Conservation (phyloP, 2,113 vertebrate species). For the Lamprotornis superbus region DNA sequence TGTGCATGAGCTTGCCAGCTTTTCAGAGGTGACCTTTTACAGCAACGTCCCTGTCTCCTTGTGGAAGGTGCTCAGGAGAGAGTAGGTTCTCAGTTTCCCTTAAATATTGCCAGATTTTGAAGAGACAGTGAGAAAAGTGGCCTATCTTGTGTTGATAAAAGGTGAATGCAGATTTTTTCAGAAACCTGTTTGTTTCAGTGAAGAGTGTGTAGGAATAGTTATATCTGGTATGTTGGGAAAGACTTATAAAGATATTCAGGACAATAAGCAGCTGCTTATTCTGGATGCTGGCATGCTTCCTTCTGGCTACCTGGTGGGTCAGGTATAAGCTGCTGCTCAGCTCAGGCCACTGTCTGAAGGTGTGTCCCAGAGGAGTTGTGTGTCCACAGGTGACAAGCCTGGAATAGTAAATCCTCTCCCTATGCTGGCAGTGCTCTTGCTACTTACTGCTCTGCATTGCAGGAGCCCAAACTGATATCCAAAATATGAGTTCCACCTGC, state of each 20-base stretch:
- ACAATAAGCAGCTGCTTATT: neutral
- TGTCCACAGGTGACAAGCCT: neutral
- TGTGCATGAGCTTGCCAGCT: neutral
- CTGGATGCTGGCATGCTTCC: neutral
- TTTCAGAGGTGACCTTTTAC: neutral
- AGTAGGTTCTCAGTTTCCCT: neutral
- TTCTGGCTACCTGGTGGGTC: neutral
- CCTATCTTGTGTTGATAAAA: neutral
- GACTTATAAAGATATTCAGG: neutral
- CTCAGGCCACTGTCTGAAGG: neutral
- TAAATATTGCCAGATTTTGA: neutral
- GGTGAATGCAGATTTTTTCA: neutral
- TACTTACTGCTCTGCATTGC: neutral
- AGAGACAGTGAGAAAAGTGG: neutral
- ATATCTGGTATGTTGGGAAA: neutral
- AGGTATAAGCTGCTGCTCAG: neutral
- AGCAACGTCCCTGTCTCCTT: rapidly evolving
- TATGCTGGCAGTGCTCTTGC: neutral
- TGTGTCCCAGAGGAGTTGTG: neutral
- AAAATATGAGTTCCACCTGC: neutral
- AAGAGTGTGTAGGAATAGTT: neutral
- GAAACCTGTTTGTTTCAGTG: neutral
- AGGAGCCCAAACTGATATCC: neutral
- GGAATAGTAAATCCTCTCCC: neutral
- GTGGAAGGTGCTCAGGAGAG: neutral